Conservation (phyloP, 2,797 vertebrate genomes). For the Acanthopagrus latus region DNA sequence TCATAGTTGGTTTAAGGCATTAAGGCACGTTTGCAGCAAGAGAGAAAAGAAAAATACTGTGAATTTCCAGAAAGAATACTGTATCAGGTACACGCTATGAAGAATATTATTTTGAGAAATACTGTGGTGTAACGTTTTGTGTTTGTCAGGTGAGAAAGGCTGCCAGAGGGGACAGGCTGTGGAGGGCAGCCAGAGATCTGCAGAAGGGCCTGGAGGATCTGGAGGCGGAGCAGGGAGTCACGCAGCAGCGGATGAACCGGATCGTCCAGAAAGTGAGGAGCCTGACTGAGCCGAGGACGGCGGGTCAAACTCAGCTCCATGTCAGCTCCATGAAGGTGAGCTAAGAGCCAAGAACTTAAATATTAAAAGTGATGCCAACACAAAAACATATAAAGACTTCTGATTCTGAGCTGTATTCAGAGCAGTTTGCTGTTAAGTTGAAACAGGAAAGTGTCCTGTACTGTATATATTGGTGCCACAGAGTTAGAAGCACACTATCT, state of each 20-base stretch:
- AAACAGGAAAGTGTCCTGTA: not conserved
- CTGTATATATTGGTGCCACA: not conserved
- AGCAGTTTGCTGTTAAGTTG: not conserved
- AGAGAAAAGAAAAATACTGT: not conserved
- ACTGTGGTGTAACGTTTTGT: not conserved
- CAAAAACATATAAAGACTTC: not conserved
- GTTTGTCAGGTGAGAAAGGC: slow-evolving; percentile 58
- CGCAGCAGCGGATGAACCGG: slow-evolving; percentile 37
- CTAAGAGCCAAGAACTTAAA: not conserved
- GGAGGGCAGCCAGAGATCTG: slow-evolving; percentile 57
- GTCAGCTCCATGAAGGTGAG: slow-evolving; percentile 53
- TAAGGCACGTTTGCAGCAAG: not conserved
- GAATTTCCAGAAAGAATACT: not conserved
- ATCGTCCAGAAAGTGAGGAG: slow-evolving; percentile 48
- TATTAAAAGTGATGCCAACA: not conserved
- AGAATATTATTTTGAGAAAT: not conserved
- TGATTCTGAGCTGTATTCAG: not conserved
- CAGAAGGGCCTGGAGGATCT: slow-evolving; percentile 49
- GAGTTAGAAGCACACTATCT: not conserved
- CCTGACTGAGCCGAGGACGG: slow-evolving; percentile 11
- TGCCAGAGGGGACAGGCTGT: slow-evolving; percentile 61
- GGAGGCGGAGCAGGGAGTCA: slow-evolving; percentile 33
- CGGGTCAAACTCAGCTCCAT: not conserved
- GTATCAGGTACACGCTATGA: not conserved
- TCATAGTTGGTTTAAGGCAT: not conserved